Percentiles rank a stretch among this genome's conserved stretches.
phyloP scores from a whole-genome alignment of 35 echinoderm and acorn worm species.

The Heliocidaris tuberculata region DNA sequence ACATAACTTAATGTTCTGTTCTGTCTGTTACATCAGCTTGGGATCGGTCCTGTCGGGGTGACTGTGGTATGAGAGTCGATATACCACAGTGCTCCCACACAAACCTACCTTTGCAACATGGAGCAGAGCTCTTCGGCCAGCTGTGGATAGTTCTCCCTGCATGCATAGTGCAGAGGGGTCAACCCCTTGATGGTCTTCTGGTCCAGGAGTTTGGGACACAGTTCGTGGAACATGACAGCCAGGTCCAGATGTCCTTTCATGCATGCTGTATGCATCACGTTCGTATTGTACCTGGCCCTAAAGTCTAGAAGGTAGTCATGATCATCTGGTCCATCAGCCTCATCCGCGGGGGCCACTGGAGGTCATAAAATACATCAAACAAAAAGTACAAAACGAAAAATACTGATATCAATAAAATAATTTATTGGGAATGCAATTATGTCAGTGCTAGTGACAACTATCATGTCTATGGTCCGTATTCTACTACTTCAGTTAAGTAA shows the following conservation, averaged over 20 bases:
- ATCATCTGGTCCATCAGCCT: not conserved
- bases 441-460: no score
- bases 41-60: no score
- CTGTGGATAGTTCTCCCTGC: not conserved
- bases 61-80: no score
- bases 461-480: no score
- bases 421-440: no score
- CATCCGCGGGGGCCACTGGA: not conserved
- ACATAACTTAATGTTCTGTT: no score
- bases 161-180: slow-evolving; percentile 3
- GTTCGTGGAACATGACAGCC: not conserved
- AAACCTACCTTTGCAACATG: not conserved
- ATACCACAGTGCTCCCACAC: no score
- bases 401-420: no score
- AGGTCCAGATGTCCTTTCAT: slow-evolving; percentile 10
- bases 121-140: not conserved
- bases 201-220: not conserved
- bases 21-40: no score
- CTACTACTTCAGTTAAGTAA: no score
- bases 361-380: not conserved
- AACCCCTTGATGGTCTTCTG: not conserved
- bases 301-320: not conserved
- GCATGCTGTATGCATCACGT: slow-evolving; percentile 36
- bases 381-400: not conserved
- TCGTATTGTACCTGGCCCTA: not conserved